Conservation (phyloP, 1,140 invertebrate species). For the Phenacoccus solenopsis region DNA sequence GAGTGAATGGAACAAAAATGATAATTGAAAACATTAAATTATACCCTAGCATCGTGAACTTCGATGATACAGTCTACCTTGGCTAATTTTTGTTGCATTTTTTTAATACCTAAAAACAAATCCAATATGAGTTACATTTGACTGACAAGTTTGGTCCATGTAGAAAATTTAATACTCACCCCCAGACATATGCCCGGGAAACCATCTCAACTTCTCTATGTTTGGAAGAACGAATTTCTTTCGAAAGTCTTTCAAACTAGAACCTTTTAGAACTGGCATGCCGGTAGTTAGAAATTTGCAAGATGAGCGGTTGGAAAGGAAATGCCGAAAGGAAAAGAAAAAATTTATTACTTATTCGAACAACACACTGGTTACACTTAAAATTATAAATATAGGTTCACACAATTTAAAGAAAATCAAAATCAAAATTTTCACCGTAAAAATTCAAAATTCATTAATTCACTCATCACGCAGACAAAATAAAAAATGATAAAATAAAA, state of each 20-base stretch:
- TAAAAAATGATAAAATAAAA: too few species aligned
- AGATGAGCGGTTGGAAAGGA: too few species aligned
- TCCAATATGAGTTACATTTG: too few species aligned
- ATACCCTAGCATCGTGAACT: constrained; percentile 76
- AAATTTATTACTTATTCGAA: too few species aligned
- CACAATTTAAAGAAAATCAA: not conserved
- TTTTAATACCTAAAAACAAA: constrained; percentile 50
- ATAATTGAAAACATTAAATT: constrained; percentile 30
- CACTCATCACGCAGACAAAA: too few species aligned
- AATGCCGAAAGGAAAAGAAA: too few species aligned
- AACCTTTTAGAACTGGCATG: not conserved
- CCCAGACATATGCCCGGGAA: constrained; percentile 23
- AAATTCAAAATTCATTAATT: not conserved
- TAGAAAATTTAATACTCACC: not conserved
- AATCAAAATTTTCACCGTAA: not conserved
- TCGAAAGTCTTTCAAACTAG: not conserved
- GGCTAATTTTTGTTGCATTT: constrained; percentile 77
- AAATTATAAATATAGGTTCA: not conserved
- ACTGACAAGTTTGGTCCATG: not conserved
- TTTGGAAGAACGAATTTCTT: not conserved
- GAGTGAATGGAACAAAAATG: constrained; percentile 34
- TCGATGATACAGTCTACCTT: constrained; percentile 85
- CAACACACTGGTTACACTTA: too few species aligned
- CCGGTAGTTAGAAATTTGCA: not conserved
- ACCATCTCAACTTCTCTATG: constrained; percentile 24